Conservation (phyloP, 2,888 invertebrate genomes). For the Drosophila anomalata region DNA sequence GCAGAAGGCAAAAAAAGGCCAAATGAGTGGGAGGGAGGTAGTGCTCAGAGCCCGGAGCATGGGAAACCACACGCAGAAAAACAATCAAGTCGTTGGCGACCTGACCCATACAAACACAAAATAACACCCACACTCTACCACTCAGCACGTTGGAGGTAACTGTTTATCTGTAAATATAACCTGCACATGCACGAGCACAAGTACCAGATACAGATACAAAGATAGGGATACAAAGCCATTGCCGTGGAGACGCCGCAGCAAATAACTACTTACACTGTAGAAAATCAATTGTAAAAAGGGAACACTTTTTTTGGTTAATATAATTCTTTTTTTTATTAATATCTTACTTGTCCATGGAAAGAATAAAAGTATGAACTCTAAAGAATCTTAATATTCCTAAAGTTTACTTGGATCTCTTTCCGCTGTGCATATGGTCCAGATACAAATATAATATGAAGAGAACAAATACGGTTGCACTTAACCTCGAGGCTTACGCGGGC, state of each 20-base stretch:
- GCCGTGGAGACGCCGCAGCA: constrained; percentile 8
- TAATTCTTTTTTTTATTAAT: not conserved
- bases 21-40: not conserved
- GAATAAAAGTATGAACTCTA: not conserved
- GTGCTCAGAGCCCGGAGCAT: constrained; percentile 10
- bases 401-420: not conserved
- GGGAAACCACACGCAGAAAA: constrained; percentile 45
- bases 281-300: not conserved
- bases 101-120: constrained; percentile 10
- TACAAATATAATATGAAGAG: constrained; percentile 26
- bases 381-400: not conserved
- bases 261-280: constrained; percentile 5
- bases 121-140: constrained; percentile 8
- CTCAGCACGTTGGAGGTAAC: constrained; percentile 27
- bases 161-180: constrained; percentile 60
- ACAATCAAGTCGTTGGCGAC: constrained; percentile 45
- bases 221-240: constrained; percentile 10
- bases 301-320: not conserved
- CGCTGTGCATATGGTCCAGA: not conserved
- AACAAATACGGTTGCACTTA: constrained; percentile 49
- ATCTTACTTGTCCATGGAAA: not conserved
- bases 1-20: constrained; percentile 3
- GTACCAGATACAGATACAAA: constrained; percentile 12
- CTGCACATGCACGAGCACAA: constrained; percentile 30
- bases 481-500: constrained; percentile 25